phyloP scores from a whole-genome alignment of 2,888 invertebrate genomes.

The Gisinianus flammeolus region DNA sequence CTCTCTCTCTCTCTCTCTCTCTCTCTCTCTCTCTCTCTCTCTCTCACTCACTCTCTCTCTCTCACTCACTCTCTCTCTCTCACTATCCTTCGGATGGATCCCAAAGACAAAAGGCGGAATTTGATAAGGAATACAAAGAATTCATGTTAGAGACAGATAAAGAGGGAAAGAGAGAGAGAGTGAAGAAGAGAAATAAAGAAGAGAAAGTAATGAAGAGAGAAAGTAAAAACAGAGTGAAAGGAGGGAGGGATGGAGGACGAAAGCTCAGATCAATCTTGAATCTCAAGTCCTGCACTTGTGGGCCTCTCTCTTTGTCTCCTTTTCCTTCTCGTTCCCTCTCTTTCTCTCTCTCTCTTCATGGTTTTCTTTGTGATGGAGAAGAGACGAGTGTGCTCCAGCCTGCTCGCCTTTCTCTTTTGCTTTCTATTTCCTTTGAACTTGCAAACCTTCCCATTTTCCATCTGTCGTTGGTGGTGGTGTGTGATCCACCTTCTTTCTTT shows the following conservation, averaged over 20 bases:
- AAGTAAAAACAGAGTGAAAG: background rate
- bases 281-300: background rate
- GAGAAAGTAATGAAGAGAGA: constrained; percentile 35
- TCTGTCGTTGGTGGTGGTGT: background rate
- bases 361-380: background rate
- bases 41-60: too few species aligned
- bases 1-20: too few species aligned
- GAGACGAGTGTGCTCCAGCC: too few species aligned
- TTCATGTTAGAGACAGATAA: background rate
- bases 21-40: too few species aligned
- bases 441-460: background rate
- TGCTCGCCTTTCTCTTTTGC: constrained; percentile 1
- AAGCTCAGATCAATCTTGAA: constrained; percentile 38
- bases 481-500: constrained; percentile 2
- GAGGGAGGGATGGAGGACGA: constrained; percentile 27
- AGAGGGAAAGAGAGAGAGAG: background rate
- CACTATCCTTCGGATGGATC: too few species aligned
- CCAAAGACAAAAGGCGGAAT: too few species aligned
- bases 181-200: background rate
- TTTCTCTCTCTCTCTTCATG: background rate
- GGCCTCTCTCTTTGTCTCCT: background rate
- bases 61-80: too few species aligned
- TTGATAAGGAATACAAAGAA: too few species aligned
- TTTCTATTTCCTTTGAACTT: constrained; percentile 2
- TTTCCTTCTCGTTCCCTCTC: background rate